A percentile compares a stretch with the other conserved stretches of the same genome.
These are phyloP conservation scores for Nixonia krombeini DNA, from an alignment of 1,140 invertebrate genomes.

Conservation along the genomic window DNA sequence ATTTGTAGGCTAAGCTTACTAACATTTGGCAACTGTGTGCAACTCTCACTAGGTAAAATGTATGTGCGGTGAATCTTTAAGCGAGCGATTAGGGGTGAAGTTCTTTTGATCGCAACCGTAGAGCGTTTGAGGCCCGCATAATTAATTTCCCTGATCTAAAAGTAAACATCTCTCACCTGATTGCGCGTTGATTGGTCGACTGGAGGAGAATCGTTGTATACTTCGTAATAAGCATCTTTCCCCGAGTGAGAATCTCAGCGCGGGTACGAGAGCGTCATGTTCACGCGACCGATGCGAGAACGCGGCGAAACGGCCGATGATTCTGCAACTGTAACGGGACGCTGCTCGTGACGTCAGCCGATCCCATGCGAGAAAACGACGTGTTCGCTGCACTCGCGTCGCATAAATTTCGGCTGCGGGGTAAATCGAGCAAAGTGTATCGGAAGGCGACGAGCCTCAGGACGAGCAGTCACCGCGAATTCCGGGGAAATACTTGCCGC, in stretches of 20 bases:
- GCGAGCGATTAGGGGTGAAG: too few species aligned
- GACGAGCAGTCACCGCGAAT: slow-evolving; percentile 19
- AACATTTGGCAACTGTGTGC: too few species aligned
- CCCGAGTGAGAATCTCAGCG: not conserved
- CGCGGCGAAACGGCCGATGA: slow-evolving; percentile 13
- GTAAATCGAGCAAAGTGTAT: slow-evolving; percentile 48
- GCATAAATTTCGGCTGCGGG: slow-evolving; percentile 43
- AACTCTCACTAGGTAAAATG: too few species aligned
- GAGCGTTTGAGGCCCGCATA: too few species aligned
- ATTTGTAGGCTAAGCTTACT: too few species aligned
- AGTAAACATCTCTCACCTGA: slow-evolving; percentile 61
- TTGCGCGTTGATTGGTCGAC: slow-evolving; percentile 61
- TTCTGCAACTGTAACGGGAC: slow-evolving; percentile 7
- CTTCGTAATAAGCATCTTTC: slow-evolving; percentile 66
- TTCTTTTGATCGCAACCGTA: too few species aligned
- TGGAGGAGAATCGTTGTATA: slow-evolving; percentile 65
- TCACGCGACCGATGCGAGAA: not conserved
- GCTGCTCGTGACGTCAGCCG: slow-evolving; percentile 27
- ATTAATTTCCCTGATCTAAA: too few species aligned
- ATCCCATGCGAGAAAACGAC: slow-evolving; percentile 26
- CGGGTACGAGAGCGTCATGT: slow-evolving; percentile 14
- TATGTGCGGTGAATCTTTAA: too few species aligned
- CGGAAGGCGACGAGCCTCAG: slow-evolving; percentile 12
- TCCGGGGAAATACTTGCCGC: slow-evolving; percentile 50
- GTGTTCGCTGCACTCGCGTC: slow-evolving; percentile 34